Evolutionary conservation across 2,797 vertebrate genomes (phyloP).

Genomic region (Miichthys miiuy): DNA sequence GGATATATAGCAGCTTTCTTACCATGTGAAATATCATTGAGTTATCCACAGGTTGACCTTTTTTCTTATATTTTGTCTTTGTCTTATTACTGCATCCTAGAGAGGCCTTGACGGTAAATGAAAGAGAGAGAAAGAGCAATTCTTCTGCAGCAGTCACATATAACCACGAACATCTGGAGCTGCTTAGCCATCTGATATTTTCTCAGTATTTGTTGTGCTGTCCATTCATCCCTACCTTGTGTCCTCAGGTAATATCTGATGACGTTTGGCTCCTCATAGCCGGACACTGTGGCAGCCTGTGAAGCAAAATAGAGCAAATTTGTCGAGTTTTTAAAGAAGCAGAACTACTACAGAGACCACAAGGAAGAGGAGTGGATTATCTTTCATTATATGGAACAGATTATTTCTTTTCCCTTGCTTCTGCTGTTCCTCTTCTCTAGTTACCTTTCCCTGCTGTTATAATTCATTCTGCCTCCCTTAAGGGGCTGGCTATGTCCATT

Average conservation of each 20-base stretch:
- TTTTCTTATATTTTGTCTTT: background rate
- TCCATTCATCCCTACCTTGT: conserved; percentile 44
- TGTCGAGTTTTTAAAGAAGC: conserved; percentile 34
- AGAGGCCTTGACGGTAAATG: conserved; percentile 1
- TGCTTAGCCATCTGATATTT: conserved; percentile 68
- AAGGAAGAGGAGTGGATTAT: conserved; percentile 10
- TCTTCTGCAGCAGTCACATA: conserved; percentile 31
- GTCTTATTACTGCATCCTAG: background rate
- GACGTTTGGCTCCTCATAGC: conserved; percentile 29
- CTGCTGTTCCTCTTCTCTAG: conserved; percentile 17
- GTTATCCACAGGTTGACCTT: background rate
- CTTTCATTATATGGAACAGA: conserved; percentile 20
- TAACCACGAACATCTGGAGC: conserved; percentile 67
- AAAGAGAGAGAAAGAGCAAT: background rate
- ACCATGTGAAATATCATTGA: conserved; percentile 16
- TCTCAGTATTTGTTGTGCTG: conserved; percentile 32
- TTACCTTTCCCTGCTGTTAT: conserved; percentile 46
- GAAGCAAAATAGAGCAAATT: conserved; percentile 41
- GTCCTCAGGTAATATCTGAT: conserved; percentile 45
- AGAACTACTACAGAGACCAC: conserved; percentile 16
- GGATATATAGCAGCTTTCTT: background rate
- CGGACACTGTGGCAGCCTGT: conserved; percentile 16
- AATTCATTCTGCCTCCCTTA: conserved; percentile 40
- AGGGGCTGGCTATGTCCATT: conserved; percentile 41
- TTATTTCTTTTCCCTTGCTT: conserved; percentile 20